Base-by-base conservation (phyloP, 2,888 invertebrate genomes). In the Nowickia ferox region DNA sequence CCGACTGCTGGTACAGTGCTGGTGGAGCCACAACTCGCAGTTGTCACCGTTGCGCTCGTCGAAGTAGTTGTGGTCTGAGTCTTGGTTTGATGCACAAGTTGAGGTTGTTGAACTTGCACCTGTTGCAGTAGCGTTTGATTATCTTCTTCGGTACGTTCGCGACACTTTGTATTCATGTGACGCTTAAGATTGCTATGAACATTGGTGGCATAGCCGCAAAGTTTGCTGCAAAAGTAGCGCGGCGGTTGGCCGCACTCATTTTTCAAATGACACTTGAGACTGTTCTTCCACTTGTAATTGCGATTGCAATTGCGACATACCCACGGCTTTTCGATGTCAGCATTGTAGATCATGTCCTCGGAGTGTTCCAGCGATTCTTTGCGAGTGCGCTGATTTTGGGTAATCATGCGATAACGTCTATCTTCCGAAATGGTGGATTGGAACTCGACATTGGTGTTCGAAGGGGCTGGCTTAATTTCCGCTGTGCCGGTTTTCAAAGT, bases 211-310 rank as follows among this genome's bases (percentile, higher is more conserved):
- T 93, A 93, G 59, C 93, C 93, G 86, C 93, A 93, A 87, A 93
- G 91, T 88, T 93, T 93, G 87, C 91, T 92, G 88, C 93, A 93
- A 87, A 92, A 93, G 78, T 92, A 93, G 53, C 93, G 92, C 0
- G 93, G 93, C 84, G 95, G 95, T 90, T 95, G 93, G 3, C 95
- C 95, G 89, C 95, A 95, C 89, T 95, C 95, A 88, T 95, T 94
- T 57, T 95, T 95, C 72, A 95, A 93, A 90, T 96, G 96, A 89
- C 96, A 94, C 90, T 95, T 94, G 89, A 96, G 94, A 38, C 96
- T 95, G 88, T 95, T 95, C 92, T 95, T 95, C 93, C 95, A 96
- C 88, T 95, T 95, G 92, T 96, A 96, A 89, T 95, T 95, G 91
- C 96, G 95, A 90, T 95, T 95, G 91, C 96, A 96, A 88, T 94